A percentile compares a stretch with the other conserved stretches of the same genome.
Conservation (phyloP, 2,113 vertebrate species). For the Macquaria australasica region DNA sequence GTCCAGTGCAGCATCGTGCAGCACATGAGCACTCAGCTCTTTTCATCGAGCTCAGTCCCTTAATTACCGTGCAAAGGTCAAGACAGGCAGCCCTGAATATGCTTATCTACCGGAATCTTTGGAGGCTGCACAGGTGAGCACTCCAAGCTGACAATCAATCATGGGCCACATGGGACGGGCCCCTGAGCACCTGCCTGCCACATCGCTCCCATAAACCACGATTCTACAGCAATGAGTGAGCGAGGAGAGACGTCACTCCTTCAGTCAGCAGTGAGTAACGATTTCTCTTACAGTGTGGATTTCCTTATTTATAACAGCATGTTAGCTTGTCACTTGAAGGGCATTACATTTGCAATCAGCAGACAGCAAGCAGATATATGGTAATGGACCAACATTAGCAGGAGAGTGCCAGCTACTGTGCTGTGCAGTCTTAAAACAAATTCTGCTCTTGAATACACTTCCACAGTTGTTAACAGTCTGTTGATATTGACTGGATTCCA, state of each 20-base stretch:
- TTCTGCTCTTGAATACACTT: neutral
- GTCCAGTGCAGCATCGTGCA: slow-evolving; percentile 2
- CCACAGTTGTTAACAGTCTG: slow-evolving; percentile 6
- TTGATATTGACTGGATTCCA: neutral
- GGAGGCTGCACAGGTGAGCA: slow-evolving; percentile 57
- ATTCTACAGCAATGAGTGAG: slow-evolving; percentile 21
- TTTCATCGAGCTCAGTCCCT: slow-evolving; percentile 26
- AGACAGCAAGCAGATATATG: slow-evolving; percentile 49
- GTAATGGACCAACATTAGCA: slow-evolving; percentile 29
- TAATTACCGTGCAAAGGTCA: slow-evolving; percentile 70
- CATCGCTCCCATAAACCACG: slow-evolving; percentile 23
- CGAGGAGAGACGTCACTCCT: neutral
- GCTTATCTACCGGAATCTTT: slow-evolving; percentile 53
- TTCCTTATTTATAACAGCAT: slow-evolving; percentile 47
- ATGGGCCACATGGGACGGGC: slow-evolving; percentile 47
- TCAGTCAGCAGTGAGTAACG: slow-evolving; percentile 18
- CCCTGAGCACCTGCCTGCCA: slow-evolving; percentile 14
- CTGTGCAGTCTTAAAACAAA: slow-evolving; percentile 33
- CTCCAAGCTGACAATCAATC: slow-evolving; percentile 64
- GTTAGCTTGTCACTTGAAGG: slow-evolving; percentile 52
- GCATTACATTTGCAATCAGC: slow-evolving; percentile 22
- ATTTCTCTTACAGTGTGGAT: slow-evolving; percentile 33
- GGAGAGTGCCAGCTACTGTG: slow-evolving; percentile 12
- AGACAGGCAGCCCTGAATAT: slow-evolving; percentile 57
- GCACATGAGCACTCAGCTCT: slow-evolving; percentile 56